Conservation (phyloP, 2,888 invertebrate species). For the Theretra japonica region DNA sequence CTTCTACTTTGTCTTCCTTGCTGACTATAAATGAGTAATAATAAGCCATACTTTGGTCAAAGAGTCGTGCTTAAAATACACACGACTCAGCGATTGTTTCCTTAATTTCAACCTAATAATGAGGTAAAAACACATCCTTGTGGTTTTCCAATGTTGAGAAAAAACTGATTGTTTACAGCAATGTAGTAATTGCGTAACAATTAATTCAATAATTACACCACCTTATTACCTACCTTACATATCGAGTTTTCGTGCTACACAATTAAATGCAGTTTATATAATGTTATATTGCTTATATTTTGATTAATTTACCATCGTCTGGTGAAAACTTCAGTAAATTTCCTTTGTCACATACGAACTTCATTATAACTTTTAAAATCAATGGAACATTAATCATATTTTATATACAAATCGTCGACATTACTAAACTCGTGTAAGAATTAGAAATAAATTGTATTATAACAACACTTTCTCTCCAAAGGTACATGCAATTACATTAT, state of each 20-base stretch:
- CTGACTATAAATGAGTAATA: not conserved
- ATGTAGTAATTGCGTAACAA: not conserved
- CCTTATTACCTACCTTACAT: not conserved
- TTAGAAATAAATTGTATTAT: not conserved
- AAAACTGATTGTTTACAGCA: conserved; percentile 44
- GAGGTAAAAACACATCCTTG: conserved; percentile 17
- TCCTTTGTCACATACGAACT: not conserved
- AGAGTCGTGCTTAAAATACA: conserved; percentile 10
- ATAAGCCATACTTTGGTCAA: not conserved
- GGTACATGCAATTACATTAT: too few species aligned
- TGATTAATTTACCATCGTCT: not conserved
- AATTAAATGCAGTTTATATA: not conserved
- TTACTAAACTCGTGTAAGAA: not conserved
- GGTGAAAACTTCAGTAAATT: too few species aligned
- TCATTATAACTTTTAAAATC: not conserved
- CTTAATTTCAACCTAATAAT: conserved; percentile 11
- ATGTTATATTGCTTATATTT: not conserved
- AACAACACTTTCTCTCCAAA: too few species aligned
- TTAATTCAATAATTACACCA: not conserved
- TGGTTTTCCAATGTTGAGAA: conserved; percentile 18
- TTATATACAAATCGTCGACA: not conserved
- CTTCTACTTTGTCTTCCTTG: not conserved
- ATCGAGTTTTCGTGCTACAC: not conserved
- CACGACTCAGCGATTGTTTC: conserved; percentile 14
- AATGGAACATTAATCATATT: not conserved